phyloP scores from a whole-genome alignment of 2,113 vertebrate genomes.

The Polypterus bichir region DNA sequence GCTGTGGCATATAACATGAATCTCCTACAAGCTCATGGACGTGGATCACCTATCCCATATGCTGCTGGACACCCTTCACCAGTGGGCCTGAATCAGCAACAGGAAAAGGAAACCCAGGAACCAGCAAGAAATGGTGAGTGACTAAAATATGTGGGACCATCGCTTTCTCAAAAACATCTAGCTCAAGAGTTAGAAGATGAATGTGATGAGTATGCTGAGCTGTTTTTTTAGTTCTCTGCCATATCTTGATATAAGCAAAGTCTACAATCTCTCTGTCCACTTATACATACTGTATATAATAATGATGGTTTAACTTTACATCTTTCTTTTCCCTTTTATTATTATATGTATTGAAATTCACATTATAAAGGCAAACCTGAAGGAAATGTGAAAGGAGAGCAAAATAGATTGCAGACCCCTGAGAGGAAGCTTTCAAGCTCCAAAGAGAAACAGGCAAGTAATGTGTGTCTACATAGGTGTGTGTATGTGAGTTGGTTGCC shows the following conservation, averaged over 20 bases:
- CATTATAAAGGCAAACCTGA: conserved; percentile 71
- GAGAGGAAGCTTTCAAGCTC: conserved; percentile 75
- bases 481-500: neutral
- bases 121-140: conserved; percentile 69
- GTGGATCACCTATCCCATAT: conserved; percentile 82
- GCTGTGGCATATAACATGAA: conserved; percentile 97
- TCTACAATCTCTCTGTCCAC: no score
- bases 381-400: conserved; percentile 67
- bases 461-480: neutral
- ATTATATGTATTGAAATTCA: no score
- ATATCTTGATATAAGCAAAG: no score
- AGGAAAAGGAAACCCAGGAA: conserved; percentile 82
- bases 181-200: no score
- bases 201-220: no score
- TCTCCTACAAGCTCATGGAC: conserved; percentile 77
- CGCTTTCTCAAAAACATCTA: no score
- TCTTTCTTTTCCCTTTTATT: no score
- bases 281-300: no score
- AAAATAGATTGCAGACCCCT: conserved; percentile 75
- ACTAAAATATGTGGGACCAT: no score
- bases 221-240: no score
- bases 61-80: conserved; percentile 80
- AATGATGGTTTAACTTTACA: no score
- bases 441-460: conserved; percentile 62
- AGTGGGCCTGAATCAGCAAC: conserved; percentile 68